These are phyloP conservation scores for Sebastes kiyomatsui DNA, from an alignment of 2,797 vertebrate species.

Conservation along the genomic window DNA sequence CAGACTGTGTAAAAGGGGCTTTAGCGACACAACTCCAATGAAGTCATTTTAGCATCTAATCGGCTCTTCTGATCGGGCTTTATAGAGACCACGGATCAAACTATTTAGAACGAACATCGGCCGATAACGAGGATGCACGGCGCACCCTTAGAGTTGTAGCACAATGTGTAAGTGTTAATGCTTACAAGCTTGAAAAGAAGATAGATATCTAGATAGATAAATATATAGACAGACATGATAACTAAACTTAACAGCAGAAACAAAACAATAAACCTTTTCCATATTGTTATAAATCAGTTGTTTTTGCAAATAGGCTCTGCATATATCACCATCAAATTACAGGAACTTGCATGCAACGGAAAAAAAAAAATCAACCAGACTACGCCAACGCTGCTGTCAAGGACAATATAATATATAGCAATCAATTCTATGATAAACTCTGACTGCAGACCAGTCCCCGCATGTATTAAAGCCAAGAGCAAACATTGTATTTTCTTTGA, in stretches of 20 bases:
- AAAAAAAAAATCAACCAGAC: conserved; percentile 26
- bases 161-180: background rate
- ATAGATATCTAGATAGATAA: background rate
- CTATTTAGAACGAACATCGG: too few relatives aligned
- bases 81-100: too few relatives aligned
- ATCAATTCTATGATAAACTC: conserved; percentile 29
- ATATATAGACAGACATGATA: background rate
- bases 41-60: too few relatives aligned
- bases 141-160: background rate
- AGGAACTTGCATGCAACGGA: background rate
- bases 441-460: conserved; percentile 25
- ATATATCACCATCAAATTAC: conserved; percentile 1
- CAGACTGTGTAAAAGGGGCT: too few relatives aligned
- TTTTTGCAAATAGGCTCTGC: background rate
- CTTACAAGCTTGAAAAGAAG: background rate
- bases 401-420: conserved; percentile 29
- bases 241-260: background rate
- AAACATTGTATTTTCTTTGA: conserved; percentile 20
- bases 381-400: conserved; percentile 22
- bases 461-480: conserved; percentile 26
- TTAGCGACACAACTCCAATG: too few relatives aligned
- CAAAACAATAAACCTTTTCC: background rate
- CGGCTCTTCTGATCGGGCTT: too few relatives aligned
- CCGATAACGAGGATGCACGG: background rate
- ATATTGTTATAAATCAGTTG: background rate